A percentile compares a stretch with the other conserved stretches of the same genome.
These are phyloP conservation scores for Odontocerum albicorne DNA, from an alignment of 2,888 invertebrate species.

Conservation along the genomic window DNA sequence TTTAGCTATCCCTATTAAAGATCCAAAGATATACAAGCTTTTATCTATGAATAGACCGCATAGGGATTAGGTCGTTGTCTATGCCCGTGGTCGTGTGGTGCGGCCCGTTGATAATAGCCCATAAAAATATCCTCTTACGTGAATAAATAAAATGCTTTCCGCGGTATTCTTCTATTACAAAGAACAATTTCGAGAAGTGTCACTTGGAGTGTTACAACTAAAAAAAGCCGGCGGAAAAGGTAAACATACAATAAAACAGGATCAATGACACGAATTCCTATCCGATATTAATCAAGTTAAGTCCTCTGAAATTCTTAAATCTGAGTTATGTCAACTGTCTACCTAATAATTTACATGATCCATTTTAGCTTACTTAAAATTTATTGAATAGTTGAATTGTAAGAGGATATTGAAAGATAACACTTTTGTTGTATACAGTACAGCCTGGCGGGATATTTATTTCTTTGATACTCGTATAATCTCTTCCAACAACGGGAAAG, in stretches of 20 bases:
- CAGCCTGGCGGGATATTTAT: no score
- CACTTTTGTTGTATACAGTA: no score
- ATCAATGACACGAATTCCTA: slow-evolving; percentile 10
- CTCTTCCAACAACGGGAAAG: no score
- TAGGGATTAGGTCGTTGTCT: slow-evolving; percentile 7
- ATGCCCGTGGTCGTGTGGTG: slow-evolving; percentile 7
- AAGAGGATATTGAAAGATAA: no score
- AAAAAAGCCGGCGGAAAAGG: slow-evolving; percentile 3
- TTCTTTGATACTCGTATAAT: no score
- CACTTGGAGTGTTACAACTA: no score
- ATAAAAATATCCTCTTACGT: slow-evolving; percentile 14
- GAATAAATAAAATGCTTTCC: slow-evolving; percentile 9
- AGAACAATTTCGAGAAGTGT: slow-evolving; percentile 5
- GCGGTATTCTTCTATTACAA: slow-evolving; percentile 10
- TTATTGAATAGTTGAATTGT: no score
- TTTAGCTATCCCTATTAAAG: no score
- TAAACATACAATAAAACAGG: slow-evolving; percentile 6
- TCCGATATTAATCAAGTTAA: slow-evolving; percentile 15
- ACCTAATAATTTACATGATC: no score
- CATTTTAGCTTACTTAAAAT: no score
- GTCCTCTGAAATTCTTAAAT: background rate
- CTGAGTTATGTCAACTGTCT: no score
- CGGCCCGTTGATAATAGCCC: slow-evolving; percentile 11
- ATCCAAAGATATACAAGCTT: no score
- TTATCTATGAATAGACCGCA: slow-evolving; percentile 3